Percentiles rank a stretch among this genome's conserved stretches.
Conservation (phyloP, 2,888 invertebrate species). For the Drosophila melanosoma region DNA sequence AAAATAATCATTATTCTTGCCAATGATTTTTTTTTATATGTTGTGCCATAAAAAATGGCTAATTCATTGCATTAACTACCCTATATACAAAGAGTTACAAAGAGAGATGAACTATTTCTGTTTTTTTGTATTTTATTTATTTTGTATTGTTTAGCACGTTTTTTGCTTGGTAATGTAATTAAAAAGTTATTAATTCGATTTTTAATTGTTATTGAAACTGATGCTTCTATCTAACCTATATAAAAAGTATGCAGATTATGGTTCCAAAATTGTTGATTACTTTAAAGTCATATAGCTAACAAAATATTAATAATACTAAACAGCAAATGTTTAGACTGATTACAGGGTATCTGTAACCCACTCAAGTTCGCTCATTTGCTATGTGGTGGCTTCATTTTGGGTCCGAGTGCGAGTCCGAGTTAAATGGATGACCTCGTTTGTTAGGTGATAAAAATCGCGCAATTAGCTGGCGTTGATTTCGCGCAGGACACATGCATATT, state of each 20-base stretch:
- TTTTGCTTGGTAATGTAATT: background rate
- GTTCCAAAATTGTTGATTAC: background rate
- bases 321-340: background rate
- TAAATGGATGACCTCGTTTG: conserved; percentile 65
- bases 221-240: background rate
- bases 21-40: conserved; percentile 1
- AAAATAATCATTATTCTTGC: background rate
- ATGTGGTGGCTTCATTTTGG: background rate
- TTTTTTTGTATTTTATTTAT: background rate
- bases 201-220: background rate
- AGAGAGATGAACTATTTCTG: background rate
- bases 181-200: background rate
- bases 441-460: conserved; percentile 71
- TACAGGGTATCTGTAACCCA: conserved; percentile 10
- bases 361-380: background rate
- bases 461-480: conserved; percentile 78
- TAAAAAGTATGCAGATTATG: background rate
- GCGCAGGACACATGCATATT: conserved; percentile 75
- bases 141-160: background rate
- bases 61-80: background rate
- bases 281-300: background rate
- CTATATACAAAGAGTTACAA: background rate
- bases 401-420: background rate
- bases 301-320: background rate
- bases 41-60: background rate